Evolutionary conservation across 2,888 invertebrate genomes (phyloP).

Genomic region (Drosophila rellima): DNA sequence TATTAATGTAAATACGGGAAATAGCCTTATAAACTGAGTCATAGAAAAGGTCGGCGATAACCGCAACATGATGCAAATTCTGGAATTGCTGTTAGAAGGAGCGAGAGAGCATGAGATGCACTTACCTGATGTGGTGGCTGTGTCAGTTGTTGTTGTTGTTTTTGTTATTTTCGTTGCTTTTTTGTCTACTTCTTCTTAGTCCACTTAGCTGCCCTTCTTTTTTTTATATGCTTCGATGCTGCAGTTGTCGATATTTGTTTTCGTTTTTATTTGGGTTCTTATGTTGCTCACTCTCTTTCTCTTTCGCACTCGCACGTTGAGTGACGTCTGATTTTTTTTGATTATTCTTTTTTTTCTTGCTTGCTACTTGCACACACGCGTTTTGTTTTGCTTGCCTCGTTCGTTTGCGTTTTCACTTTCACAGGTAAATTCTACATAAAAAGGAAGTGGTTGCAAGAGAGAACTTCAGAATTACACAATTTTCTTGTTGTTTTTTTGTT

Average conservation of each 20-base stretch:
- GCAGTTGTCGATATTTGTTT: conserved; percentile 61
- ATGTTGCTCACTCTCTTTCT: conserved; percentile 27
- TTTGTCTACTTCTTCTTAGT: conserved; percentile 36
- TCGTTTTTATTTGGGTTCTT: conserved; percentile 53
- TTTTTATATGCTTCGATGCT: conserved; percentile 30
- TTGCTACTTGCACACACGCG: conserved; percentile 66
- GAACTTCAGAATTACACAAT: conserved; percentile 37
- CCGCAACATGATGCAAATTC: conserved; percentile 21
- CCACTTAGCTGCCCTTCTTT: conserved; percentile 49
- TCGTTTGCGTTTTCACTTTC: conserved; percentile 81
- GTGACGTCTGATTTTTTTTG: conserved; percentile 24
- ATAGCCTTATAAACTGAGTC: conserved; percentile 33
- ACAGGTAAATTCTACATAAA: conserved; percentile 68
- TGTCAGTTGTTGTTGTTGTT: conserved; percentile 38
- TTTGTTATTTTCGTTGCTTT: conserved; percentile 42
- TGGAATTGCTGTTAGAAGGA: conserved; percentile 8
- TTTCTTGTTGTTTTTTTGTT: conserved; percentile 19
- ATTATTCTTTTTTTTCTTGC: conserved; percentile 25
- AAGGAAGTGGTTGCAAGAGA: conserved; percentile 38
- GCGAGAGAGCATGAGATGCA: conserved; percentile 31
- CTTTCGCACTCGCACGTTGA: conserved; percentile 19
- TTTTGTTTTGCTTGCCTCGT: conserved; percentile 78
- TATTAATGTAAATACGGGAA: conserved; percentile 1
- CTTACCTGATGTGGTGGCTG: conserved; percentile 62
- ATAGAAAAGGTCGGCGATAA: conserved; percentile 37